These are phyloP conservation scores for Apodemus agrarius DNA, from an alignment of 2,797 vertebrate species.

Conservation along the genomic window DNA sequence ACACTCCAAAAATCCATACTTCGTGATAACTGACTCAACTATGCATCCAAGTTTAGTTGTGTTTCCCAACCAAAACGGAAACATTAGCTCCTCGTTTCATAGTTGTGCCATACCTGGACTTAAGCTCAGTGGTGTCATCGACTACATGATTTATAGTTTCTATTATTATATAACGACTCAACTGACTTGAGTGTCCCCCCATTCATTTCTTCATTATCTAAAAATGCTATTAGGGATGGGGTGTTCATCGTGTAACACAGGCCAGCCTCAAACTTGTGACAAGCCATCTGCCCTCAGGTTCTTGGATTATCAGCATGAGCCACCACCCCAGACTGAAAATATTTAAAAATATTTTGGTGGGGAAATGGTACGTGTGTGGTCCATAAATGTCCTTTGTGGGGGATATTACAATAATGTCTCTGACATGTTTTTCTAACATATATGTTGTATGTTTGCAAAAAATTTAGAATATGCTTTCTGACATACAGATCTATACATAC, in stretches of 20 bases:
- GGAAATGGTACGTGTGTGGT: not conserved
- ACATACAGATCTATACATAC: not conserved
- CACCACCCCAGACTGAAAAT: not conserved
- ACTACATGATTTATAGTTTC: conserved; percentile 14
- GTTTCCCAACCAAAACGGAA: not conserved
- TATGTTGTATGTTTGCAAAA: not conserved
- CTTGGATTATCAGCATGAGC: not conserved
- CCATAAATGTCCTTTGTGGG: not conserved
- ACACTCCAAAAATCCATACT: not conserved
- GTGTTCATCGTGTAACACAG: not conserved
- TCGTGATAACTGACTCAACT: not conserved
- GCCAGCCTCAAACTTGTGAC: not conserved
- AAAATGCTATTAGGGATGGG: not conserved
- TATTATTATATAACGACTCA: not conserved
- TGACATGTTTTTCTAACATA: conserved; percentile 7
- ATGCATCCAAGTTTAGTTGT: not conserved
- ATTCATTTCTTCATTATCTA: conserved; percentile 8
- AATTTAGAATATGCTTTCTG: not conserved
- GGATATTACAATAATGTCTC: not conserved
- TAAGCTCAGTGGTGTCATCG: not conserved
- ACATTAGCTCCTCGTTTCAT: not conserved
- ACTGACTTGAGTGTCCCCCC: not conserved
- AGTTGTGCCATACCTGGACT: not conserved
- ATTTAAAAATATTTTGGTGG: not conserved
- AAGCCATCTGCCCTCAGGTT: not conserved